Conservation (phyloP, 2,888 invertebrate genomes). For the Athalia circularis region DNA sequence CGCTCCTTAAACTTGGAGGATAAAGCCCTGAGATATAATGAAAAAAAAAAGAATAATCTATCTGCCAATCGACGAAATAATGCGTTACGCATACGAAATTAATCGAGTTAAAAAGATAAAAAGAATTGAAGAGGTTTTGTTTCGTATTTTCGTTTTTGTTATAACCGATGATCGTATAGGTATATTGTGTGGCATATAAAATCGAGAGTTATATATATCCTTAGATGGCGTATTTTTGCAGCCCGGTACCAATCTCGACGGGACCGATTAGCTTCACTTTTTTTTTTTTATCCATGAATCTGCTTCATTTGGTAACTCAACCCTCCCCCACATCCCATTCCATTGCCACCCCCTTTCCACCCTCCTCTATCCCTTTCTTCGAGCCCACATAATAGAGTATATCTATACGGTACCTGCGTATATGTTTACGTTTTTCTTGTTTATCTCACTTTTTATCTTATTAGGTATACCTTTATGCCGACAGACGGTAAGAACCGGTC, state of each 20-base stretch:
- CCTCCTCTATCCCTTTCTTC: neutral
- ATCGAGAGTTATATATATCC: neutral
- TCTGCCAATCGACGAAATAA: neutral
- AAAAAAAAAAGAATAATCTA: too few relatives aligned
- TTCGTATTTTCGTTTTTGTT: too few relatives aligned
- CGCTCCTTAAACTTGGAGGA: too few relatives aligned
- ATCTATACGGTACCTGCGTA: neutral
- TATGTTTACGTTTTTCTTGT: neutral
- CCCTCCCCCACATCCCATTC: neutral
- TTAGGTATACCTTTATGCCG: neutral
- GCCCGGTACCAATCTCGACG: neutral
- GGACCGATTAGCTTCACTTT: slow-evolving; percentile 26
- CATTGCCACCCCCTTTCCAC: neutral
- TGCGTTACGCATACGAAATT: slow-evolving; percentile 3
- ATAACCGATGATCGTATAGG: neutral
- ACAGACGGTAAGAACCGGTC: slow-evolving; percentile 16
- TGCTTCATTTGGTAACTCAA: slow-evolving; percentile 26
- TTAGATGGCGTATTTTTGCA: neutral
- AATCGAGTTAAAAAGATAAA: neutral
- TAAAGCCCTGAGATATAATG: too few relatives aligned
- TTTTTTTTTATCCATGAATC: slow-evolving; percentile 27
- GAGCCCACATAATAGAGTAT: neutral
- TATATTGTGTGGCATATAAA: neutral
- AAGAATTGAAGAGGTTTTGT: too few relatives aligned
- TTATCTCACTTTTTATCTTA: slow-evolving; percentile 12